These are phyloP conservation scores for Lucilia sericata DNA, from an alignment of 1,140 invertebrate species.

Conservation along the genomic window DNA sequence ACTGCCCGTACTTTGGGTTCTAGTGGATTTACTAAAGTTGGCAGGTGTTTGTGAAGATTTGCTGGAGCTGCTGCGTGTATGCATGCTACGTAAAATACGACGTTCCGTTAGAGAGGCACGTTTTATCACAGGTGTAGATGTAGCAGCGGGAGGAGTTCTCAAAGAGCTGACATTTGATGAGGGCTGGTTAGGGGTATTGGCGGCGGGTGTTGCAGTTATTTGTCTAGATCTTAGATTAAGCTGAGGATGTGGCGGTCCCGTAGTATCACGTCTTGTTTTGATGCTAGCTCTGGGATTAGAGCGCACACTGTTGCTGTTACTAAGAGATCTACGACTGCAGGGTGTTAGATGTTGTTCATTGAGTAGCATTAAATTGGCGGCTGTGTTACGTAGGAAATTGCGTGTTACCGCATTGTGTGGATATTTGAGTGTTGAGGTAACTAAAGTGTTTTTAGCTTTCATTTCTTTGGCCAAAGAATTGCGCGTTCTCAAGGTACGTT, in stretches of 20 bases:
- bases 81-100: slow-evolving; percentile 45
- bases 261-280: background rate
- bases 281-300: slow-evolving; percentile 24
- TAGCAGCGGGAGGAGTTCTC: background rate
- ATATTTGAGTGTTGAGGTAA: background rate
- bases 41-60: slow-evolving; percentile 45
- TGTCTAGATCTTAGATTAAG: slow-evolving; percentile 45
- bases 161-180: background rate
- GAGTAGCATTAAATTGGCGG: background rate
- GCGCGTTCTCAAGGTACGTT: slow-evolving; percentile 59
- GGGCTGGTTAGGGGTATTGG: background rate
- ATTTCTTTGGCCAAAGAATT: slow-evolving; percentile 53
- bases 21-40: slow-evolving; percentile 53
- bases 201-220: background rate
- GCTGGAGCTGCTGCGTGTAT: background rate
- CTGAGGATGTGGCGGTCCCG: background rate
- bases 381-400: slow-evolving; percentile 24
- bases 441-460: slow-evolving; percentile 46
- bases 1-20: slow-evolving; percentile 54
- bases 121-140: slow-evolving; percentile 29
- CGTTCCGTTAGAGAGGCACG: slow-evolving; percentile 43
- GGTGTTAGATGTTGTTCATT: slow-evolving; percentile 31
- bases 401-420: slow-evolving; percentile 33
- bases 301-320: background rate
- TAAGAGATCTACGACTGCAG: background rate